These are phyloP conservation scores for Neosilurus mollespiculum DNA, from an alignment of 2,797 vertebrate genomes.

Conservation along the genomic window DNA sequence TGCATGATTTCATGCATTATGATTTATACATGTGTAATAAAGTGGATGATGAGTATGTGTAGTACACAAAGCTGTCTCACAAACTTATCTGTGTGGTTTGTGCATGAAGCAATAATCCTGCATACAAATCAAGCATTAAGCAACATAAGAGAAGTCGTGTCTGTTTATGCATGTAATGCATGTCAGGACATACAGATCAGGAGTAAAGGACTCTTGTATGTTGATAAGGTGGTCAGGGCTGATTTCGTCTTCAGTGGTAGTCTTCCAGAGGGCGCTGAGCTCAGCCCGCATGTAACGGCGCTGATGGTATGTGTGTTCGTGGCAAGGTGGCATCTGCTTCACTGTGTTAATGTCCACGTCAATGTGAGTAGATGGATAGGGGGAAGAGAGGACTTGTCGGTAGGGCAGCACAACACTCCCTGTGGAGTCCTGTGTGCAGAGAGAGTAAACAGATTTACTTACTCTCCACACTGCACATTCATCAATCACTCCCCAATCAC, in stretches of 20 bases:
- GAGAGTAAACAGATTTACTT: constrained; percentile 10
- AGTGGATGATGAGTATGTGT: neutral
- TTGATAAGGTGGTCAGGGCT: constrained; percentile 87
- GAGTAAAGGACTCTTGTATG: constrained; percentile 90
- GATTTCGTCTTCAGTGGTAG: constrained; percentile 89
- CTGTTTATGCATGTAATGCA: neutral
- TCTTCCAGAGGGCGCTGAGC: constrained; percentile 87
- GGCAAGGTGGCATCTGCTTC: constrained; percentile 96
- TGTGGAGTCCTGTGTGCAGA: constrained; percentile 82
- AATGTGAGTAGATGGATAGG: constrained; percentile 94
- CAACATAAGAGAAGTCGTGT: neutral
- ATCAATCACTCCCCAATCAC: constrained; percentile 20
- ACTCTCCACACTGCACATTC: neutral
- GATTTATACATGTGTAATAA: neutral
- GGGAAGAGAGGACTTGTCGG: constrained; percentile 94
- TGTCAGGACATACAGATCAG: constrained; percentile 83
- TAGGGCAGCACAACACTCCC: constrained; percentile 95
- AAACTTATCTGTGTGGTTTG: neutral
- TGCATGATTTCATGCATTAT: neutral
- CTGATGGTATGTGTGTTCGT: constrained; percentile 94
- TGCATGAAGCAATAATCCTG: neutral
- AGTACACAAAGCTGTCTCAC: neutral
- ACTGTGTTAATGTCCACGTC: constrained; percentile 96
- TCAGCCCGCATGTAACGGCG: constrained; percentile 91
- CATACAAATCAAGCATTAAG: neutral